phyloP scores from a whole-genome alignment of 2,888 invertebrate genomes.

The Loripinus fragilis region DNA sequence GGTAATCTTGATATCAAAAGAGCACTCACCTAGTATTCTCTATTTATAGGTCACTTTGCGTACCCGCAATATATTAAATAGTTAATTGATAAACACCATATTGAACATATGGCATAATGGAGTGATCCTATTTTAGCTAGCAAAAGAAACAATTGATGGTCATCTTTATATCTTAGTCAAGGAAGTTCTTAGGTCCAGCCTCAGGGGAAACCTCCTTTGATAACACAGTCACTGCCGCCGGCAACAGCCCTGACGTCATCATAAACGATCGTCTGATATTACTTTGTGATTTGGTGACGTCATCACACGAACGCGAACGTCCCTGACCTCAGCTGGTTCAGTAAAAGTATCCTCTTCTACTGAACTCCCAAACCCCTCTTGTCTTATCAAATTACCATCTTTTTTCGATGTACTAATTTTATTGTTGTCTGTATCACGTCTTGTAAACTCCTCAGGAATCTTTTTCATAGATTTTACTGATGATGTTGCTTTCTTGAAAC shows the following conservation, averaged over 20 bases:
- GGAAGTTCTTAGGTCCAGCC: too few relatives aligned
- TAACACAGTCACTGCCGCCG: not conserved
- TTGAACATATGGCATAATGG: too few relatives aligned
- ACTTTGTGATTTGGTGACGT: not conserved
- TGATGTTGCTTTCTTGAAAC: not conserved
- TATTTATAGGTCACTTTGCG: too few relatives aligned
- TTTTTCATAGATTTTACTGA: constrained; percentile 4
- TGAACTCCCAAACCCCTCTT: not conserved
- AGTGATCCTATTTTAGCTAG: too few relatives aligned
- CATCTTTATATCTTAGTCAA: too few relatives aligned
- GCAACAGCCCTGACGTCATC: not conserved
- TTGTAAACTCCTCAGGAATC: not conserved
- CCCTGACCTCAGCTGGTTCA: not conserved
- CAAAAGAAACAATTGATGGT: too few relatives aligned
- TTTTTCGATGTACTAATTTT: not conserved
- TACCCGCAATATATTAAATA: too few relatives aligned
- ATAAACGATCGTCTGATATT: not conserved
- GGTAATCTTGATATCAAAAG: too few relatives aligned
- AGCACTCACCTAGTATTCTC: too few relatives aligned
- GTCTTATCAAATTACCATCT: not conserved
- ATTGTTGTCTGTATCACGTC: not conserved
- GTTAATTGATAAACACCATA: too few relatives aligned
- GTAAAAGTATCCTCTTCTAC: not conserved
- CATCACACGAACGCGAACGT: not conserved
- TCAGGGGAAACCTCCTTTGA: too few relatives aligned